Percentiles rank a stretch among this genome's conserved stretches.
phyloP scores from a whole-genome alignment of 2,113 vertebrate genomes.

The Theristicus caerulescens region DNA sequence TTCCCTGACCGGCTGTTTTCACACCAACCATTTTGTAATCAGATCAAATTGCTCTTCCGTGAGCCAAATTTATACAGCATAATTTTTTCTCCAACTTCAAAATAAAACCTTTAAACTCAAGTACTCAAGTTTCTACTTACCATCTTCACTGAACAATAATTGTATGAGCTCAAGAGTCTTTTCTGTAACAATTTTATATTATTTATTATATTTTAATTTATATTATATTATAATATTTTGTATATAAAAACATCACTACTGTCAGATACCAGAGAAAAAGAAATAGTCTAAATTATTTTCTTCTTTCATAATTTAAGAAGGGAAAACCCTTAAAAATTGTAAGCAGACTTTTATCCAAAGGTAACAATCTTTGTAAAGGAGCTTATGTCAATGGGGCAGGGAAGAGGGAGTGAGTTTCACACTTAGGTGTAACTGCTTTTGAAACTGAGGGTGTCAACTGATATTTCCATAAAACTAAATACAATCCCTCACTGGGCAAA shows the following conservation, averaged over 20 bases:
- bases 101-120: not conserved
- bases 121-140: not conserved
- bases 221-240: not conserved
- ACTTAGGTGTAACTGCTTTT: not conserved
- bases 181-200: not conserved
- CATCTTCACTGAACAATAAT: not conserved
- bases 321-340: not conserved
- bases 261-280: not conserved
- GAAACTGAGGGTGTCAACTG: not conserved
- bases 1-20: not conserved
- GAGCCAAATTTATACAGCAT: not conserved
- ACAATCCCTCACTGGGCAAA: not conserved
- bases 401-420: not conserved
- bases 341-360: not conserved
- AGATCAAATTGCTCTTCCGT: not conserved
- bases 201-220: too few species aligned
- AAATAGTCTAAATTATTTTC: not conserved
- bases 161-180: not conserved
- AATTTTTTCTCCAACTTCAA: not conserved
- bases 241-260: not conserved
- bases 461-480: not conserved
- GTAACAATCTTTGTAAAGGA: not conserved
- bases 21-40: not conserved
- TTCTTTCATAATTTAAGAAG: not conserved
- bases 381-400: not conserved